phyloP scores from a whole-genome alignment of 2,113 vertebrate genomes.

The Motacilla tschutschensis region DNA sequence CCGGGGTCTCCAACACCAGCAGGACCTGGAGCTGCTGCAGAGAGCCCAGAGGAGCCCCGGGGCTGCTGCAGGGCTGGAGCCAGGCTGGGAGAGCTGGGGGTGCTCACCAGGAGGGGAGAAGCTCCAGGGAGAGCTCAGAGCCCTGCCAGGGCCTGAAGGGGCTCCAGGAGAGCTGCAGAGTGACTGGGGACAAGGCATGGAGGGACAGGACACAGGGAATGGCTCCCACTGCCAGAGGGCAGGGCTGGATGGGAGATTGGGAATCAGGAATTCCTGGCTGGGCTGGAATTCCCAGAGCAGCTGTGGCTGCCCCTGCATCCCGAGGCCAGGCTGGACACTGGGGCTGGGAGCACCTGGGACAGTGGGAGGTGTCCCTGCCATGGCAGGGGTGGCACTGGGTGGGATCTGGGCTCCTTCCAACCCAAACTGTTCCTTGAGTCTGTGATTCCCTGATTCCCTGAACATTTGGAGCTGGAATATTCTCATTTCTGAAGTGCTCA shows the following conservation, averaged over 20 bases:
- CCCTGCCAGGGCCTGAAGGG: not conserved
- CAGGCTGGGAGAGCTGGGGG: not conserved
- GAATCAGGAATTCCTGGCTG: not conserved
- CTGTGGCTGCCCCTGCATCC: not conserved
- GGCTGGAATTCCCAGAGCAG: not conserved
- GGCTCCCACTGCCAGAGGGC: not conserved
- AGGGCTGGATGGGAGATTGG: rapidly evolving
- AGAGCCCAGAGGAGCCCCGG: not conserved
- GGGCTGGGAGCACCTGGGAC: not conserved
- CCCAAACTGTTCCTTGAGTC: not conserved
- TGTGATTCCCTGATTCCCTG: not conserved
- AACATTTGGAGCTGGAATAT: not conserved
- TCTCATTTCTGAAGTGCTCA: not conserved
- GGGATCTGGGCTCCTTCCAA: not conserved
- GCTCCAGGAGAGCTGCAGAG: not conserved
- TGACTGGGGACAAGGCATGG: not conserved
- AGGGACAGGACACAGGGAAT: not conserved
- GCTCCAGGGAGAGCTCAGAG: not conserved
- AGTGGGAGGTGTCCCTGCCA: not conserved
- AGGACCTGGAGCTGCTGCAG: not conserved
- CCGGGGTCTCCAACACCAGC: not conserved
- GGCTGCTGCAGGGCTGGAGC: not conserved
- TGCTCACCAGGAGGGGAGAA: not conserved
- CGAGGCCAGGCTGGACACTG: not conserved
- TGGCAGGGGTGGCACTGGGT: not conserved